Base-by-base conservation (phyloP, 2,888 invertebrate genomes). In the Drosophila histrio region DNA sequence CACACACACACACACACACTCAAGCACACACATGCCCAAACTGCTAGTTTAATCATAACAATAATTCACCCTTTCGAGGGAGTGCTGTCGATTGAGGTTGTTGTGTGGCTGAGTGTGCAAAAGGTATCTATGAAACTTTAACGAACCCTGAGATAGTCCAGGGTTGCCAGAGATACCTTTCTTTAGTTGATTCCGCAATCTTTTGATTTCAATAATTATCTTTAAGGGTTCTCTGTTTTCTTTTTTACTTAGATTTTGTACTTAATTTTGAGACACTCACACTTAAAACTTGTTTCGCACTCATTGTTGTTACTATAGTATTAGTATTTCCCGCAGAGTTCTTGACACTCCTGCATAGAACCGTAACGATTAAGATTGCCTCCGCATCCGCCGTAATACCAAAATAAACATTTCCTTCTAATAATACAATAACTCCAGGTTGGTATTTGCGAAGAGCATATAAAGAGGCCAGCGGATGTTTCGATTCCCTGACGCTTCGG, bases 11-110 rank as follows among this genome's bases (percentile, higher is more conserved):
- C 32, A 28, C 24, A 39, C 24, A 22, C 19, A 41, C 24, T 5
- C n/a, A n/a, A n/a, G n/a, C 21, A 21, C 15, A 38, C 17, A 57
- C 32, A 32, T 13, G 24, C 17, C 19, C 26, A 3, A 46, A 28
- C 57, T 58, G 64, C 57, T 79, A 68, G 78, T 79, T 79, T 79
- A 77, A 77, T 83, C 78, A 83, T 79, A 87, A 85, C 83, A 85
- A 89, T 89, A 89, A 89, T 88, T 89, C 87, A 89, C 76, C 89
- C 89, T 77, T 82, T 79, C 61, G 44, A 36, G n/a, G 11, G 54
- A 60, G 52, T 57, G 59, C 53, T 65, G 47, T 66, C 53, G 59
- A 71, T 64, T 71, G 50, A 30, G 21, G 15, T 36, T 22, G 34
- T 34, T 26, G 2, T 34, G 0, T 49, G 49, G 17, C 67, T 73